Conservation (phyloP, 2,113 vertebrate species). For the Hystrix cristata region DNA sequence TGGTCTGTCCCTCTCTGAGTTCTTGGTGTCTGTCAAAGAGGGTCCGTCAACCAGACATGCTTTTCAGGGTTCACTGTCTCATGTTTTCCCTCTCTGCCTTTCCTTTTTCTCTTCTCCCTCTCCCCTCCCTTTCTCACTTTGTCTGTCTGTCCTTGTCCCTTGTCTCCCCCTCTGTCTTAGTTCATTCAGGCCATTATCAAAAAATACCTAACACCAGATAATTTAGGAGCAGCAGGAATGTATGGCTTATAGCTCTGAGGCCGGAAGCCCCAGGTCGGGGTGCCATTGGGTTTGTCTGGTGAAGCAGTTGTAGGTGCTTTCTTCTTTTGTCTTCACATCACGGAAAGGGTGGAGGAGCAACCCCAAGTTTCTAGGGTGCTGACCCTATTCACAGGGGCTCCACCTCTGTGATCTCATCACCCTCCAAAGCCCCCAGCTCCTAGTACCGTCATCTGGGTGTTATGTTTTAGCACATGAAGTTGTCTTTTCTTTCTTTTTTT, state of each 20-base stretch:
- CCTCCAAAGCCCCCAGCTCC: background rate
- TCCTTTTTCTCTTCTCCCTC: background rate
- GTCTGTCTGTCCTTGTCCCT: background rate
- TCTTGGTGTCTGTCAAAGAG: background rate
- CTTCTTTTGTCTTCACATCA: background rate
- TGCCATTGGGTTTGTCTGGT: background rate
- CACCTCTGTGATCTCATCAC: background rate
- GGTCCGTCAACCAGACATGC: rapidly evolving
- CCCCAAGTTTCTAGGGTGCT: background rate
- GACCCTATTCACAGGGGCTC: background rate
- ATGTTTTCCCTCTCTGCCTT: rapidly evolving
- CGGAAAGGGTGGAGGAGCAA: too few species aligned
- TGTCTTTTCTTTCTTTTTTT: too few species aligned
- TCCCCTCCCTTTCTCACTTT: background rate
- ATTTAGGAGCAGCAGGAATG: background rate
- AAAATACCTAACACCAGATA: background rate
- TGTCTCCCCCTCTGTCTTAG: background rate
- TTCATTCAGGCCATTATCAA: background rate
- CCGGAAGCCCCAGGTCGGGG: background rate
- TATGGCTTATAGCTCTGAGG: background rate
- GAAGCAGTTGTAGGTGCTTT: background rate
- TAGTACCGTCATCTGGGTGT: background rate
- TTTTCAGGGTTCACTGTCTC: background rate
- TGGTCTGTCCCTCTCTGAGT: background rate
- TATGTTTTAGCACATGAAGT: background rate